A percentile compares a stretch with the other conserved stretches of the same genome.
Evolutionary conservation across 2,888 invertebrate species (phyloP).

Genomic region (Chaitophorus viminalis): DNA sequence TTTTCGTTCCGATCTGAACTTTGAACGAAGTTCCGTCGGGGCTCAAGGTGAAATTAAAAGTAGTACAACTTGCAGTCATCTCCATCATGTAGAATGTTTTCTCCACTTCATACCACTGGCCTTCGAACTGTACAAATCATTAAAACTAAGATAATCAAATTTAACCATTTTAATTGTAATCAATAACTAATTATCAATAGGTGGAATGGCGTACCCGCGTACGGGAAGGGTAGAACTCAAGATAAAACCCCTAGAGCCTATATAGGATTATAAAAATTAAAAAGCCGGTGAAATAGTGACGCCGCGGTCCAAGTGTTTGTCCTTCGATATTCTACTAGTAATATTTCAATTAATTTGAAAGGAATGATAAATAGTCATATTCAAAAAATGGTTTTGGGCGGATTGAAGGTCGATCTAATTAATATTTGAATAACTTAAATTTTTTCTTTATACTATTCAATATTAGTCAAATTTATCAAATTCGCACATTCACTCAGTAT

Average conservation of each 20-base stretch:
- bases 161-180: too few species aligned
- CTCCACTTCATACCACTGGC: conserved; percentile 81
- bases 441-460: conserved; percentile 23
- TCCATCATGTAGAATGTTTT: conserved; percentile 81
- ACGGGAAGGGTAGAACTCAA: conserved; percentile 64
- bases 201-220: too few species aligned
- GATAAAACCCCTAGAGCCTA: neutral
- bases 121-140: conserved; percentile 71
- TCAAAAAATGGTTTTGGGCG: neutral
- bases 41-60: conserved; percentile 72
- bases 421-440: neutral
- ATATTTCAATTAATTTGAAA: neutral
- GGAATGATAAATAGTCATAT: neutral
- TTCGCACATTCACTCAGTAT: too few species aligned
- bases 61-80: conserved; percentile 77
- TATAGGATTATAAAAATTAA: neutral
- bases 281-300: too few species aligned
- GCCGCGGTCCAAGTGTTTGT: neutral
- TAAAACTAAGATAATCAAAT: too few species aligned
- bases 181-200: too few species aligned
- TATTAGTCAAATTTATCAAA: too few species aligned
- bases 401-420: neutral
- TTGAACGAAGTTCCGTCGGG: conserved; percentile 71
- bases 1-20: conserved; percentile 74
- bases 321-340: neutral